phyloP scores from a whole-genome alignment of 2,888 invertebrate genomes.

The Euplagia quadripunctaria region DNA sequence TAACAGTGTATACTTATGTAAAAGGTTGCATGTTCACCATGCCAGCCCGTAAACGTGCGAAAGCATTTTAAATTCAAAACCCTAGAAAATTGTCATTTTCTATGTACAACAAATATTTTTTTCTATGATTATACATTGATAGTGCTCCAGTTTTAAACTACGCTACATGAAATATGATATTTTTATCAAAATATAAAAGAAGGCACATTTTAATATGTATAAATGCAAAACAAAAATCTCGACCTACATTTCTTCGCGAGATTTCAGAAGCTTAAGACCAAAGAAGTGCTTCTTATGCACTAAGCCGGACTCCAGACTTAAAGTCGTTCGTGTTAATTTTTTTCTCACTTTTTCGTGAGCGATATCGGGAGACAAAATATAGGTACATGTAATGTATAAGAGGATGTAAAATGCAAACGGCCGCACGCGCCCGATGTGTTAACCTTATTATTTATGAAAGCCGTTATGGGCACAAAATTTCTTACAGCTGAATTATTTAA shows the following conservation, averaged over 20 bases:
- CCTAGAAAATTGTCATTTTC: background rate
- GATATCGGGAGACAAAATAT: conserved; percentile 24
- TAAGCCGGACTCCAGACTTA: conserved; percentile 17
- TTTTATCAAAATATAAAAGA: conserved; percentile 8
- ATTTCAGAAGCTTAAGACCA: conserved; percentile 22
- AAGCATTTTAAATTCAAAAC: background rate
- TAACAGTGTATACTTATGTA: too few relatives aligned
- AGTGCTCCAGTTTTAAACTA: background rate
- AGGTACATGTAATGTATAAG: conserved; percentile 31
- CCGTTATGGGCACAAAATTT: conserved; percentile 84
- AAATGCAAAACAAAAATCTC: conserved; percentile 25
- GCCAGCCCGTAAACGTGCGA: too few relatives aligned
- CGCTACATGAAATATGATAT: background rate
- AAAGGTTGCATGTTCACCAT: too few relatives aligned
- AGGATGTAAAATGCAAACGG: conserved; percentile 53
- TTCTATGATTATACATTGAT: background rate
- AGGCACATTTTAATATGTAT: conserved; percentile 15
- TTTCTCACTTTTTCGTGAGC: conserved; percentile 17
- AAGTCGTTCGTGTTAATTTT: conserved; percentile 15
- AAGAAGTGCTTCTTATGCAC: conserved; percentile 24
- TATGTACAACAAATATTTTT: background rate
- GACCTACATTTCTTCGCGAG: conserved; percentile 17
- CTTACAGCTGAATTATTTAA: conserved; percentile 85
- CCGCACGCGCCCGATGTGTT: conserved; percentile 69
- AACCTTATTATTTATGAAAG: conserved; percentile 83